These are phyloP conservation scores for Diarsia mendica DNA, from an alignment of 2,888 invertebrate species.

Conservation along the genomic window DNA sequence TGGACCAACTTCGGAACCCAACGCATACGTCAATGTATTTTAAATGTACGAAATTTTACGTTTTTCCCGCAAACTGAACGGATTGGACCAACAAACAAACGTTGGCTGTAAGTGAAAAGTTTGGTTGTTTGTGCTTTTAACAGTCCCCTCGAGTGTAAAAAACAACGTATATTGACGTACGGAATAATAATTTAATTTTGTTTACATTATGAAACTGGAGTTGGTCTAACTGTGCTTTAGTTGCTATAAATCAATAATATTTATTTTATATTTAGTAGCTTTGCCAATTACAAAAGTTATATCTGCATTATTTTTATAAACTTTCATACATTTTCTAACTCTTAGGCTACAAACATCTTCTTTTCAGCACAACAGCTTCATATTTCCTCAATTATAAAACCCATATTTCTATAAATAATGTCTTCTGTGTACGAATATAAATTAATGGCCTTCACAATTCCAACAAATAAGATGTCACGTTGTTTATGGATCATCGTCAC, in stretches of 20 bases:
- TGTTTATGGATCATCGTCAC: constrained; percentile 48
- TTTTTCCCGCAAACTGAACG: constrained; percentile 69
- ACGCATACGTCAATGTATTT: constrained; percentile 63
- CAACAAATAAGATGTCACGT: constrained; percentile 56
- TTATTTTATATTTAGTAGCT: constrained; percentile 24
- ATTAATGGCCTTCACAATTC: constrained; percentile 43
- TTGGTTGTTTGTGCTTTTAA: constrained; percentile 78
- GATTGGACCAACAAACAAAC: constrained; percentile 72
- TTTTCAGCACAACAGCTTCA: neutral
- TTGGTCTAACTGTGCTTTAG: constrained; percentile 62
- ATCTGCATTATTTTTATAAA: neutral
- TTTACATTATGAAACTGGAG: constrained; percentile 70
- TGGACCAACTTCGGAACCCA: constrained; percentile 51
- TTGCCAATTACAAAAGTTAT: constrained; percentile 7
- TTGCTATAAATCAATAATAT: constrained; percentile 60
- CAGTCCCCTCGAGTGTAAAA: constrained; percentile 67
- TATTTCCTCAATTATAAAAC: constrained; percentile 46
- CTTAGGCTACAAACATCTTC: neutral
- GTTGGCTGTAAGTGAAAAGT: constrained; percentile 80
- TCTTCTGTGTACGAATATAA: constrained; percentile 41
- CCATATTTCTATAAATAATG: constrained; percentile 39
- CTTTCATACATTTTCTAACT: neutral
- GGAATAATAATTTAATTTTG: constrained; percentile 75
- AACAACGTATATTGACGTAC: constrained; percentile 71
- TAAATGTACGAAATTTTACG: constrained; percentile 66